Conservation (phyloP, 2,113 vertebrate genomes). For the Alouatta palliata region DNA sequence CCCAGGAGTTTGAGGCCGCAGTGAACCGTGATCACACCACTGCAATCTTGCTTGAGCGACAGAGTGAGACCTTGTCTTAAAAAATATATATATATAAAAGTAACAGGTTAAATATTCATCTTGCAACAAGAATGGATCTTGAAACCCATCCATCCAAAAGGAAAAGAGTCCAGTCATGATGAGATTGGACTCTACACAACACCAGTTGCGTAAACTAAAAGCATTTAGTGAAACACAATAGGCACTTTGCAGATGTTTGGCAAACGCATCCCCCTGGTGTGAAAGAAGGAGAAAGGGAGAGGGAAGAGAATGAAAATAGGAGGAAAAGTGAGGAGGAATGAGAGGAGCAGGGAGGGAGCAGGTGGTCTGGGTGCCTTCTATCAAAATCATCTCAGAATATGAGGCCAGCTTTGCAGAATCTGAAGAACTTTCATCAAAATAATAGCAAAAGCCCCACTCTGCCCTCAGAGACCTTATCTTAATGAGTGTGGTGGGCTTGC, state of each 20-base stretch:
- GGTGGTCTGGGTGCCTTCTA: accelerated
- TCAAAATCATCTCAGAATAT: neutral
- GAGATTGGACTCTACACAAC: no score
- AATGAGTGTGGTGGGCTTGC: neutral
- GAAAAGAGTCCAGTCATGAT: neutral
- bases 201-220: neutral
- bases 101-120: neutral
- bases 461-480: no score
- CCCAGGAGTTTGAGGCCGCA: no score
- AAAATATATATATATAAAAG: no score
- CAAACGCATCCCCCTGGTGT: accelerated
- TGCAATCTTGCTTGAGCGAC: no score
- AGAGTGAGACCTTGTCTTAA: no score
- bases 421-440: neutral
- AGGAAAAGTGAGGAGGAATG: accelerated
- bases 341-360: neutral
- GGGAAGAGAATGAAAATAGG: neutral
- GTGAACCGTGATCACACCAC: no score
- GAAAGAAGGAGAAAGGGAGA: neutral
- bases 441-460: neutral
- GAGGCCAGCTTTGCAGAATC: neutral
- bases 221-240: neutral
- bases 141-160: neutral
- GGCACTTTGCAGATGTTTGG: neutral
- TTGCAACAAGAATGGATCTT: neutral